These are phyloP conservation scores for Mobula hypostoma DNA, from an alignment of 2,113 vertebrate genomes.

Conservation along the genomic window DNA sequence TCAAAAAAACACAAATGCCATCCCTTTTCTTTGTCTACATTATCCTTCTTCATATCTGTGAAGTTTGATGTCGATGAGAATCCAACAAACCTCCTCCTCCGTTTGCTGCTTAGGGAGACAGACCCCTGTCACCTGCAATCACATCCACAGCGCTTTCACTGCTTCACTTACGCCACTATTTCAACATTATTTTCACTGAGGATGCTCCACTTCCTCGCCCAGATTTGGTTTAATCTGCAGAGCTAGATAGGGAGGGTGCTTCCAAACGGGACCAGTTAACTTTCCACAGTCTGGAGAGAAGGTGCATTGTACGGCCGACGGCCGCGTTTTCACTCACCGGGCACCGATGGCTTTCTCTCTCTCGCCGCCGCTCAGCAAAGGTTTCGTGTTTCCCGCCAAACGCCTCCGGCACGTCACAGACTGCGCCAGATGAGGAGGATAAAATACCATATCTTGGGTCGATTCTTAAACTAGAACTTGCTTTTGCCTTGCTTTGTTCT, in stretches of 20 bases:
- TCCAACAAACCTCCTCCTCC: background rate
- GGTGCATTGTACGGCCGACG: background rate
- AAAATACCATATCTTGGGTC: background rate
- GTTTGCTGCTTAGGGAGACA: background rate
- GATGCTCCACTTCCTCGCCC: background rate
- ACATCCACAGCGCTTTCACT: background rate
- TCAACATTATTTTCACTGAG: background rate
- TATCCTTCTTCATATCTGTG: background rate
- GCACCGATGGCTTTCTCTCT: accelerated
- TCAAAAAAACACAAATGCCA: background rate
- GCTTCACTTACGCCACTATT: too few species aligned
- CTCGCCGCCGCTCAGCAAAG: background rate
- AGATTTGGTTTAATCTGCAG: too few species aligned
- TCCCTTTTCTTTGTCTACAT: background rate
- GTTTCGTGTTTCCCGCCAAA: constrained; percentile 8
- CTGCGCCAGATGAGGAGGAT: too few species aligned
- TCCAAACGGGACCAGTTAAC: too few species aligned
- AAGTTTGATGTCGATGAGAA: background rate
- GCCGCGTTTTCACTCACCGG: background rate
- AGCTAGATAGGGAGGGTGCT: too few species aligned
- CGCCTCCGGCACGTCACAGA: background rate
- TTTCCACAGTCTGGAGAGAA: too few species aligned
- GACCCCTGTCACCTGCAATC: background rate
- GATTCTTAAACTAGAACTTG: background rate
- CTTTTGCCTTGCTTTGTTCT: background rate